Evolutionary conservation across 2,113 vertebrate species (phyloP), one percentile per base, ranked within the genome.

Genomic region (Tricholaema leucomelas): DNA sequence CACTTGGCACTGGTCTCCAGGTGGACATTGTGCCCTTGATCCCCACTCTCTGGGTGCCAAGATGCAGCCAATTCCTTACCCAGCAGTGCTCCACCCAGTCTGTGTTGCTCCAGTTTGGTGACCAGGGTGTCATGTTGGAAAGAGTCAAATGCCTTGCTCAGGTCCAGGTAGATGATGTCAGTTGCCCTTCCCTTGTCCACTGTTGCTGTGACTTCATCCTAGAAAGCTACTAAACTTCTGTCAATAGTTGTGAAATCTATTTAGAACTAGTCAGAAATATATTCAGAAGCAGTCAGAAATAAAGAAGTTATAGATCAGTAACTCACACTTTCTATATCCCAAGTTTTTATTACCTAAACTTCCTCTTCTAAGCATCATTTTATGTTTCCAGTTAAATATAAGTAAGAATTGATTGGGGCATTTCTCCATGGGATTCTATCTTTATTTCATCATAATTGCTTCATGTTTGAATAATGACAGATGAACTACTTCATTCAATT

Each of bases 391-490:
- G 96, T 97, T 98, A 98, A 97, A 97, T 97, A 96, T 97, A 97
- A 97, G 96, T 97, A 95, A 97, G 97, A 97, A 98, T 97, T 97
- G 97, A 97, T 96, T 97, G 97, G 85, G 42, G 88, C 92, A 97
- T 96, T 97, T 97, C 97, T 97, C 98, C 95, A 95, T 96, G 96
- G 97, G 97, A 97, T 97, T 98, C 96, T 98, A 97, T 98, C 97
- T 98, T 97, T 98, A 98, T 97, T 98, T 98, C 97, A 98, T 98
- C 97, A 95, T 98, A 98, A 98, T 97, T 98, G 96, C 97, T 98
- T 97, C 96, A 94, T 97, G 97, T 98, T 98, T 98, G 97, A 98
- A 97, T 98, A 98, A 98, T 97, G 97, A 97, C 97, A 97, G 97
- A 98, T 97, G 97, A 98, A 97, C 96, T 97, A 92, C 92, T 97